These are phyloP conservation scores for Hyalella azteca DNA, from an alignment of 2,888 invertebrate genomes.

Conservation along the genomic window DNA sequence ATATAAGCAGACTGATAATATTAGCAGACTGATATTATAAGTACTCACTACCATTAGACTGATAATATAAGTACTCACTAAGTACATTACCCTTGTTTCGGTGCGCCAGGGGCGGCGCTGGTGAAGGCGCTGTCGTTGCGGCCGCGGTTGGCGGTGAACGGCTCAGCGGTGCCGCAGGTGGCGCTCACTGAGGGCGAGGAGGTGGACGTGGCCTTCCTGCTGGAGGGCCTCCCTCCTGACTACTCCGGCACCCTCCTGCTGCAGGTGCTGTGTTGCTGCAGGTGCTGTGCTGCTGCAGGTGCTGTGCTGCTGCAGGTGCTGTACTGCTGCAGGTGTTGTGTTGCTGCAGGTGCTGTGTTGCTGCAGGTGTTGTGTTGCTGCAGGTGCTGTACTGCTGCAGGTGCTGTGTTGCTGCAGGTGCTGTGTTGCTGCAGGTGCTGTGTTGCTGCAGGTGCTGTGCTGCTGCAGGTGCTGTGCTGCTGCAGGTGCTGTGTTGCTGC, in stretches of 20 bases:
- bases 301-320: neutral
- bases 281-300: neutral
- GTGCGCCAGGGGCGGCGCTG: conserved; percentile 35
- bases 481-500: no score
- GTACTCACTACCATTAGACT: neutral
- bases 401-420: no score
- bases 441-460: no score
- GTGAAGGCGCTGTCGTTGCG: conserved; percentile 29
- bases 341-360: no score
- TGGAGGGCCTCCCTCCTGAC: conserved; percentile 44
- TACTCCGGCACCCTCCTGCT: conserved; percentile 28
- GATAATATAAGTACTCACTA: neutral
- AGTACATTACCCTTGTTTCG: conserved; percentile 13
- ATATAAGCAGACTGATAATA: neutral
- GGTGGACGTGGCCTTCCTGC: conserved; percentile 41
- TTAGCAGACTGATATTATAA: neutral
- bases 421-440: no score
- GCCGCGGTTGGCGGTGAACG: conserved; percentile 38
- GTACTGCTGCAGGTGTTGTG: neutral
- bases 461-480: no score
- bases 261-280: neutral
- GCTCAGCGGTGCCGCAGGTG: conserved; percentile 21
- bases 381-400: no score
- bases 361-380: no score
- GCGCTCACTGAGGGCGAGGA: conserved; percentile 38